A percentile compares a stretch with the other conserved stretches of the same genome.
phyloP scores from a whole-genome alignment of 2,888 invertebrate species.

The Gandaritis pyraliata region DNA sequence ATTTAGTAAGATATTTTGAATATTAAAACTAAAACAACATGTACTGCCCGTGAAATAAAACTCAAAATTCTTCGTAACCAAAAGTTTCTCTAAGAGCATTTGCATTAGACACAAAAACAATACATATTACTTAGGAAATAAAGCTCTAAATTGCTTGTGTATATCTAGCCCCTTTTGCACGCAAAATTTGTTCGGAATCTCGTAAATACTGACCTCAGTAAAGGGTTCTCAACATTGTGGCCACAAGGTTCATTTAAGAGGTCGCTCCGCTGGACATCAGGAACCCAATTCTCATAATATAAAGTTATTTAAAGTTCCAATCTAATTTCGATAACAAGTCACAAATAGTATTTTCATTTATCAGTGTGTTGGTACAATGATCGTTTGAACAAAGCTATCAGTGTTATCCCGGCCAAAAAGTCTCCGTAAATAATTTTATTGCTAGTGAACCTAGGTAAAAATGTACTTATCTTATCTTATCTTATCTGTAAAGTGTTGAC shows the following conservation, averaged over 20 bases:
- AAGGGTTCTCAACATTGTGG: conserved; percentile 58
- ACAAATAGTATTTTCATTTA: no score
- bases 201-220: conserved; percentile 69
- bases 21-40: background rate
- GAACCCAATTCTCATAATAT: no score
- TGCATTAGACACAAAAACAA: conserved; percentile 24
- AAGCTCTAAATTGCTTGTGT: conserved; percentile 6
- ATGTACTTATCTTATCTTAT: no score
- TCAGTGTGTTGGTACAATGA: no score
- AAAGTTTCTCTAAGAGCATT: background rate
- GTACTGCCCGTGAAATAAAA: conserved; percentile 18
- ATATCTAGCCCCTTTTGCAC: conserved; percentile 37
- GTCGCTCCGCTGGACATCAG: conserved; percentile 39
- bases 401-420: no score
- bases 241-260: conserved; percentile 44
- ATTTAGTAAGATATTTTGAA: no score
- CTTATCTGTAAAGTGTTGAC: no score
- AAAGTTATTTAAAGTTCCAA: no score
- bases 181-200: conserved; percentile 61
- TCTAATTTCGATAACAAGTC: no score
- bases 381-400: no score
- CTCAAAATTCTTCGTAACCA: background rate
- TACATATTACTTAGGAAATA: conserved; percentile 18
- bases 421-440: no score
- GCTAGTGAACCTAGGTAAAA: no score